phyloP scores from a whole-genome alignment of 2,113 vertebrate genomes.

The Scalopus aquaticus region DNA sequence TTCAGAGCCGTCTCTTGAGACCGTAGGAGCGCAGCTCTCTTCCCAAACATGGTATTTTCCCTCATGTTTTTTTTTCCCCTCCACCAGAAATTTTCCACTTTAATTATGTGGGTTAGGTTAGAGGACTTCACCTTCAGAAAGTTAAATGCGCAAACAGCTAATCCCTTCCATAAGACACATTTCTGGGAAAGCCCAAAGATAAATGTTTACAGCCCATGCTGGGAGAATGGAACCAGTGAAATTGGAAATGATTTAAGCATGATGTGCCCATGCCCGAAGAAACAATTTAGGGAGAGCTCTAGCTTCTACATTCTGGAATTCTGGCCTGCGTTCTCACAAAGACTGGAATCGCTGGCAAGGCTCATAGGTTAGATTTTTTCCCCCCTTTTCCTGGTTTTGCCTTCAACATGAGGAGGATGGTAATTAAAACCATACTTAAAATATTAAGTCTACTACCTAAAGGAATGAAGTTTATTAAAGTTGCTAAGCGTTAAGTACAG shows the following conservation, averaged over 20 bases:
- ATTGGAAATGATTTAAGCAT: background rate
- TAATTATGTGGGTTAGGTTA: slow-evolving; percentile 72
- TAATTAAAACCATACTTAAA: slow-evolving; percentile 73
- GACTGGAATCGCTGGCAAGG: background rate
- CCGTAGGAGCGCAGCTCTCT: slow-evolving; percentile 19
- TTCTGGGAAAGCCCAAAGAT: slow-evolving; percentile 74
- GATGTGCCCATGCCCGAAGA: background rate
- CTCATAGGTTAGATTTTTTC: background rate
- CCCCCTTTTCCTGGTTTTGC: slow-evolving; percentile 43
- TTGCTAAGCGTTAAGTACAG: slow-evolving; percentile 54
- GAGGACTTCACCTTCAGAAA: slow-evolving; percentile 65
- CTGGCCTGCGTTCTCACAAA: background rate
- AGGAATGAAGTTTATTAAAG: slow-evolving; percentile 68
- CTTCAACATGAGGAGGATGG: slow-evolving; percentile 48
- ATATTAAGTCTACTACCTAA: slow-evolving; percentile 70
- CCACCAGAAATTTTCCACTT: slow-evolving; percentile 74
- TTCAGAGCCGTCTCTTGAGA: slow-evolving; percentile 32
- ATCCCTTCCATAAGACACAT: slow-evolving; percentile 71
- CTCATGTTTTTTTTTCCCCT: slow-evolving; percentile 25
- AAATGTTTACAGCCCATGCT: slow-evolving; percentile 64
- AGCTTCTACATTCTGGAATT: background rate
- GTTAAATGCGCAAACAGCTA: slow-evolving; percentile 44
- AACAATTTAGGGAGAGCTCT: background rate
- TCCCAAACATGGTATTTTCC: slow-evolving; percentile 74
- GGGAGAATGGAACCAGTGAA: slow-evolving; percentile 35